Percentiles rank a stretch among this genome's conserved stretches.
Evolutionary conservation across 2,797 vertebrate genomes (phyloP).

Genomic region (Acridotheres tristis): DNA sequence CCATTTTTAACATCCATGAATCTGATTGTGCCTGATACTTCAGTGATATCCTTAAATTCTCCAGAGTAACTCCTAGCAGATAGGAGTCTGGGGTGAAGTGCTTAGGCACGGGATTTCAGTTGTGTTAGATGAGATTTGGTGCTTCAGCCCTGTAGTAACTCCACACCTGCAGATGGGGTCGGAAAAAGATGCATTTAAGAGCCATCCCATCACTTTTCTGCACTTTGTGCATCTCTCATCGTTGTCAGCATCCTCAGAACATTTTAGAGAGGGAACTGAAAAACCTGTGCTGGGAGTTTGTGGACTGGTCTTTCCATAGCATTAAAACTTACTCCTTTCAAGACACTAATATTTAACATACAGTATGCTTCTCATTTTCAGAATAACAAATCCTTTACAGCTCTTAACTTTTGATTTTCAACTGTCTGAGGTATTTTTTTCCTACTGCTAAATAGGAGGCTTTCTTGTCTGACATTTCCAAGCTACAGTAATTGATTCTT

Average conservation of each 20-base stretch:
- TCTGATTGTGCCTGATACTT: background rate
- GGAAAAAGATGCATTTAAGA: background rate
- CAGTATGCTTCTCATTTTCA: background rate
- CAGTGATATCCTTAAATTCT: background rate
- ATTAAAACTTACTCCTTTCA: background rate
- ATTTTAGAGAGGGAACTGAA: background rate
- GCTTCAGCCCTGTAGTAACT: background rate
- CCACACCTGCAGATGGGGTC: background rate
- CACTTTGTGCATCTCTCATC: background rate
- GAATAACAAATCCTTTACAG: background rate
- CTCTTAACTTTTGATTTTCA: background rate
- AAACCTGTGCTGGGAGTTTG: background rate
- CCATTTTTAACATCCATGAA: background rate
- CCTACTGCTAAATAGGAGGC: background rate
- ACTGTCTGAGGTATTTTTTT: background rate
- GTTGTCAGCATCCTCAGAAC: background rate
- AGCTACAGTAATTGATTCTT: background rate
- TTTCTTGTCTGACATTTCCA: background rate
- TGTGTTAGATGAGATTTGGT: background rate
- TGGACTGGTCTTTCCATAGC: background rate
- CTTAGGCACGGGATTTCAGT: background rate
- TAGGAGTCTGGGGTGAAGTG: background rate
- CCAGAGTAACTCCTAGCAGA: background rate
- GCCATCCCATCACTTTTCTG: background rate
- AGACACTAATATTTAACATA: background rate